Evolutionary conservation across 2,797 vertebrate species (phyloP).

Genomic region (Spinus pinus): DNA sequence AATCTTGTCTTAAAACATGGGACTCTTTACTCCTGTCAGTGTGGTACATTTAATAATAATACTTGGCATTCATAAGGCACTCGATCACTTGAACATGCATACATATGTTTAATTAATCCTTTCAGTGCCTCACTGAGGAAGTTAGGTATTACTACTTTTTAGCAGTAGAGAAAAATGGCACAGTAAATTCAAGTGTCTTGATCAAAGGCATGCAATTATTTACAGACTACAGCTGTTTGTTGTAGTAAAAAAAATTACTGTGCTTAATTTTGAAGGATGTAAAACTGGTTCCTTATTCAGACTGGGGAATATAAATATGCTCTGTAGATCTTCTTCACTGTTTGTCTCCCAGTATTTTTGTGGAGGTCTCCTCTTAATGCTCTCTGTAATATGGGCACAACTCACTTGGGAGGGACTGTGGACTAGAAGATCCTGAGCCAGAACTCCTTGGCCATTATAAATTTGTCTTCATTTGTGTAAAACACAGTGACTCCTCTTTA

Average conservation of each 20-base stretch:
- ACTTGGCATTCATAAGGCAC: not conserved
- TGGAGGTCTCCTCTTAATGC: not conserved
- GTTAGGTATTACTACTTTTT: not conserved
- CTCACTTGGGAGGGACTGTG: not conserved
- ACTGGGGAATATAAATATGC: not conserved
- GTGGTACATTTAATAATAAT: not conserved
- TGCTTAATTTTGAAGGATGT: not conserved
- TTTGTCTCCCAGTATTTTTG: not conserved
- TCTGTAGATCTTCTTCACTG: not conserved
- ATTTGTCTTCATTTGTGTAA: not conserved
- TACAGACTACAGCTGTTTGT: not conserved
- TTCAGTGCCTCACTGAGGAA: not conserved
- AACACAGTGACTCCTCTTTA: not conserved
- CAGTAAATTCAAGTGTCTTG: not conserved
- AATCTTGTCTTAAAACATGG: not conserved
- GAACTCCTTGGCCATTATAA: not conserved
- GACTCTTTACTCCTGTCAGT: not conserved
- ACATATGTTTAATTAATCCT: slow-evolving; percentile 22
- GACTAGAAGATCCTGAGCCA: not conserved
- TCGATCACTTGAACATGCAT: not conserved
- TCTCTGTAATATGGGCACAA: not conserved
- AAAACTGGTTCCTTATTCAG: not conserved
- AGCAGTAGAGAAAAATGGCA: not conserved
- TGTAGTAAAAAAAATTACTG: not conserved
- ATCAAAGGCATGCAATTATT: slow-evolving; percentile 37